A percentile compares a stretch with the other conserved stretches of the same genome.
These are phyloP conservation scores for Martes martes DNA, from an alignment of 2,113 vertebrate genomes.

Conservation along the genomic window DNA sequence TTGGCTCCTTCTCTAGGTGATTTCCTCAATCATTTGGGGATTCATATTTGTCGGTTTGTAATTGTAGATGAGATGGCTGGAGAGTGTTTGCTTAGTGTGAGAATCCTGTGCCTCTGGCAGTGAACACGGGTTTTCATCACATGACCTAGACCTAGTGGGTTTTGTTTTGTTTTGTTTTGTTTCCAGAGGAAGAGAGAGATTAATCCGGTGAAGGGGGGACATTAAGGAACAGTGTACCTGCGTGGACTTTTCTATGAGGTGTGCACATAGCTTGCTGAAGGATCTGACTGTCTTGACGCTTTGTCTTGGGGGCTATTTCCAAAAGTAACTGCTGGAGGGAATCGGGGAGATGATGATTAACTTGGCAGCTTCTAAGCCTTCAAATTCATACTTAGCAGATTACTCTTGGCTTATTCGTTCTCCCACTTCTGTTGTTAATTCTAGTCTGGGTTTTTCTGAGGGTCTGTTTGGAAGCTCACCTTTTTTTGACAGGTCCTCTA, in stretches of 20 bases:
- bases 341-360: background rate
- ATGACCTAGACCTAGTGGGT: background rate
- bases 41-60: background rate
- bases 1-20: background rate
- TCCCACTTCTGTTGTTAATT: background rate
- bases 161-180: background rate
- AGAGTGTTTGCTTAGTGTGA: background rate
- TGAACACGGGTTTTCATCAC: background rate
- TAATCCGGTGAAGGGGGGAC: accelerated
- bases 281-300: background rate
- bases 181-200: background rate
- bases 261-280: background rate
- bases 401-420: background rate
- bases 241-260: background rate
- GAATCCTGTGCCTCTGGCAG: background rate
- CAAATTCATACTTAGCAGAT: background rate
- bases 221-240: background rate
- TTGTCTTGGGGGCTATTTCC: background rate
- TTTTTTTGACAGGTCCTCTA: background rate
- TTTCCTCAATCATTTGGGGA: background rate
- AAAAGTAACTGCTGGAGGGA: background rate
- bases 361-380: background rate
- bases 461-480: background rate
- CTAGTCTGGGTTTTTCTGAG: background rate
- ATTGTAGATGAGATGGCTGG: background rate